Percentiles rank a stretch among this genome's conserved stretches.
Conservation (phyloP, 2,797 vertebrate genomes). For the Lithobates pipiens region DNA sequence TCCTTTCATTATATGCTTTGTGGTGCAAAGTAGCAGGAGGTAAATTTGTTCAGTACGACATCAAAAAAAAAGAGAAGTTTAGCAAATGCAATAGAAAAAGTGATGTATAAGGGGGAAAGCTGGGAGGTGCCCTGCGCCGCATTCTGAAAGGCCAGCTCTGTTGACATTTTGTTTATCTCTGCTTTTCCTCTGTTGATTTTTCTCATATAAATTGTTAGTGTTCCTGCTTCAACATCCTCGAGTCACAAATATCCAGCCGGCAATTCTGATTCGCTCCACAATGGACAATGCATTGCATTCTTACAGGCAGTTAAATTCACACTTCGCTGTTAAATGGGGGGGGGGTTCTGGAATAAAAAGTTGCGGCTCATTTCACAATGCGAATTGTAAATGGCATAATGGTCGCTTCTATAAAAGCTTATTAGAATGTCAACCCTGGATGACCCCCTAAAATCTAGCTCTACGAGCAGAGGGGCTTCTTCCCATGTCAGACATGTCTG, state of each 20-base stretch:
- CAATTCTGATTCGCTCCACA: conserved; percentile 5
- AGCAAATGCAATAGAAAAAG: neutral
- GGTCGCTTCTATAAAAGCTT: conserved; percentile 18
- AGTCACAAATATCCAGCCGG: conserved; percentile 44
- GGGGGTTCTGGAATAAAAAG: conserved; percentile 9
- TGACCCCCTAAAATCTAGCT: conserved; percentile 30
- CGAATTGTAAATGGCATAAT: conserved; percentile 45
- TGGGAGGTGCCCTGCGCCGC: neutral
- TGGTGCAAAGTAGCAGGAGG: neutral
- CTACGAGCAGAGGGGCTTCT: neutral
- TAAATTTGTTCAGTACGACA: neutral
- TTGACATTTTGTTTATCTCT: conserved; percentile 55
- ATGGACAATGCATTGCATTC: conserved; percentile 27
- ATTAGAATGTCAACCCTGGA: conserved; percentile 36
- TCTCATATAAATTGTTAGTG: conserved; percentile 59
- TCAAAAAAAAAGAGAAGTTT: neutral
- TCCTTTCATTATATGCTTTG: neutral
- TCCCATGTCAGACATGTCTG: conserved; percentile 21
- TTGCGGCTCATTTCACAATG: conserved; percentile 33
- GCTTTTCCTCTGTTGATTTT: conserved; percentile 58
- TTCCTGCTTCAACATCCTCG: conserved; percentile 31
- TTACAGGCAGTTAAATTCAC: conserved; percentile 14
- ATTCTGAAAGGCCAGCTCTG: conserved; percentile 26
- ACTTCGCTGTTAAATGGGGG: conserved; percentile 15
- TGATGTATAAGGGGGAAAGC: neutral